Percentiles rank a stretch among this genome's conserved stretches.
Evolutionary conservation across 2,797 vertebrate species (phyloP).

Genomic region (Leucoraja ocellata): DNA sequence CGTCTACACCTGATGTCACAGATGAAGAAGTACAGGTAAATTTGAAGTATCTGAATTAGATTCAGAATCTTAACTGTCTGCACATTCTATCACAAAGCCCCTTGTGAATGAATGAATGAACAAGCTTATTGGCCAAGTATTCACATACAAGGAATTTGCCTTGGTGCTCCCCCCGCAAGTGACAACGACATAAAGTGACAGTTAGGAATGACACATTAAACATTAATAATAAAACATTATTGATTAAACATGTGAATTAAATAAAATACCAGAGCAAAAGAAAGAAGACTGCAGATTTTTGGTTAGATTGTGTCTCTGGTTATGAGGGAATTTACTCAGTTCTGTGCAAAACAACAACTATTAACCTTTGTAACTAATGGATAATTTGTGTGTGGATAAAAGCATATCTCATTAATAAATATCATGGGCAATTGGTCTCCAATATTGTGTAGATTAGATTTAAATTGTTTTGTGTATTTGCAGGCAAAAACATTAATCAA

Average conservation of each 20-base stretch:
- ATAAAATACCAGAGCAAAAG: no score
- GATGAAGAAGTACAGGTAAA: constrained; percentile 48
- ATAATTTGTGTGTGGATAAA: background rate
- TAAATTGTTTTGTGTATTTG: background rate
- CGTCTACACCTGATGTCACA: constrained; percentile 41
- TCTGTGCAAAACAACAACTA: background rate
- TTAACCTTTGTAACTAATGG: background rate
- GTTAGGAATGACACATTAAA: no score
- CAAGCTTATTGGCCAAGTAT: no score
- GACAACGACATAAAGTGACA: no score
- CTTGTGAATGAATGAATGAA: no score
- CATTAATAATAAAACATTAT: no score
- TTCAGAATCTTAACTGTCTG: background rate
- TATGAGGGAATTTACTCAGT: background rate
- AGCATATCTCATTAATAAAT: background rate
- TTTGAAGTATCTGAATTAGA: background rate
- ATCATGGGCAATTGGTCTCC: background rate
- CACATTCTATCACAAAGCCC: background rate
- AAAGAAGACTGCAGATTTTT: no score
- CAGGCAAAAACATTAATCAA: background rate
- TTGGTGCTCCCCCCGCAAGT: no score
- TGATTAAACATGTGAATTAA: no score
- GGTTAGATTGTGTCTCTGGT: background rate
- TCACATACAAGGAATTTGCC: no score
- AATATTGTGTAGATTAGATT: background rate